Conservation (phyloP, 2,888 invertebrate genomes). For the Phrixothrix hirtus region DNA sequence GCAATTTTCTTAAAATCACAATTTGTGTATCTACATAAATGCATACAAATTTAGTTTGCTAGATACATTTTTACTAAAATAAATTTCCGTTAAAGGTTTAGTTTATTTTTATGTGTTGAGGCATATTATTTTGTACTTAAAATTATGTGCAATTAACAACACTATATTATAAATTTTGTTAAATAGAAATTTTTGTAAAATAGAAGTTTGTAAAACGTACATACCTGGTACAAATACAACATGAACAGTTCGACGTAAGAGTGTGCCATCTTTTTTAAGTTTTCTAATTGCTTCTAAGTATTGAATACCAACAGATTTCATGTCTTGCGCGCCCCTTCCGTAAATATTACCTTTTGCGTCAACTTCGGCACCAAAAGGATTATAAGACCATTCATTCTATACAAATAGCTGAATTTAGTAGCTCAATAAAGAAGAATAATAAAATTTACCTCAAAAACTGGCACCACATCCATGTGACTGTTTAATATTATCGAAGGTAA, state of each 20-base stretch:
- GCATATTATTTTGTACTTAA: too few relatives aligned
- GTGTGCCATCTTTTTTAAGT: conserved; percentile 62
- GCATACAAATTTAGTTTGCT: too few relatives aligned
- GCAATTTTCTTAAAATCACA: too few relatives aligned
- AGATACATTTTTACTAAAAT: too few relatives aligned
- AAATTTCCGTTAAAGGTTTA: too few relatives aligned
- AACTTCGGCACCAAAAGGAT: conserved; percentile 85
- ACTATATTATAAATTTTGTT: too few relatives aligned
- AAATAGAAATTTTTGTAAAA: too few relatives aligned
- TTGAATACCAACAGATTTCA: conserved; percentile 84
- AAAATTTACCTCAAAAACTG: conserved; percentile 69
- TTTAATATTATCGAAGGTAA: conserved; percentile 77
- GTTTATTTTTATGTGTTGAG: too few relatives aligned
- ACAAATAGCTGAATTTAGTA: conserved; percentile 41
- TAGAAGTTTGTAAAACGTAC: too few relatives aligned
- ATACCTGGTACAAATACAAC: conserved; percentile 73
- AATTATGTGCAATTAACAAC: too few relatives aligned
- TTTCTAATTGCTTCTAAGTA: conserved; percentile 74
- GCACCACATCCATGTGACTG: conserved; percentile 94
- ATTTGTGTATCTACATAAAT: too few relatives aligned
- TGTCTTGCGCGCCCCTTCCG: conserved; percentile 76
- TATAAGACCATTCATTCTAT: conserved; percentile 86
- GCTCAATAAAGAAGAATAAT: neutral
- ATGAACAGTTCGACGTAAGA: conserved; percentile 69
- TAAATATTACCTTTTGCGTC: conserved; percentile 84